Evolutionary conservation across 2,797 vertebrate genomes (phyloP).

Genomic region (Sebastes taczanowskii): DNA sequence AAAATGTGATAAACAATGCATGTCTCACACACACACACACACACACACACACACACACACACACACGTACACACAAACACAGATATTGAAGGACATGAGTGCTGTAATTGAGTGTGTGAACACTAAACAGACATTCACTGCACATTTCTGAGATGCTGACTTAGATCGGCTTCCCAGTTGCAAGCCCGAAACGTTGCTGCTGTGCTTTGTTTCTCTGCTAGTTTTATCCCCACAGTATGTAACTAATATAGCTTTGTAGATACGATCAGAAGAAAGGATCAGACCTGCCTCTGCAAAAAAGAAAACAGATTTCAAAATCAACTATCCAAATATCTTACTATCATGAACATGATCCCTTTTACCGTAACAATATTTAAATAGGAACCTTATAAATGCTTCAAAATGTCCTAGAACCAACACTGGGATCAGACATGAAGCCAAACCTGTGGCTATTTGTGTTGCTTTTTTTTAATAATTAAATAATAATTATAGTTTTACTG

Average conservation of each 20-base stretch:
- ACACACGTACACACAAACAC: neutral
- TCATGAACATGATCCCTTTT: neutral
- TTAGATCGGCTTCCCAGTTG: neutral
- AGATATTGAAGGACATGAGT: neutral
- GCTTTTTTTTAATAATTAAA: neutral
- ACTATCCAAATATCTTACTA: neutral
- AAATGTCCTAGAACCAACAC: neutral
- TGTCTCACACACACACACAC: constrained; percentile 7
- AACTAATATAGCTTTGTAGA: neutral
- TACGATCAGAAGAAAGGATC: neutral
- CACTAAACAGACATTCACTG: neutral
- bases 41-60: neutral
- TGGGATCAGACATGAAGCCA: neutral
- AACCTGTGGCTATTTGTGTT: neutral
- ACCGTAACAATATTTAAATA: neutral
- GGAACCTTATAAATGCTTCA: neutral
- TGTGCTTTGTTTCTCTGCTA: neutral
- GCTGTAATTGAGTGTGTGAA: constrained; percentile 20
- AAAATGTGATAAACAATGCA: constrained; percentile 52
- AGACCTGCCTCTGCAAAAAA: neutral
- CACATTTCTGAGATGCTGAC: neutral
- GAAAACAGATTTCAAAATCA: neutral
- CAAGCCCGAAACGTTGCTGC: neutral
- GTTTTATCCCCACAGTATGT: neutral
- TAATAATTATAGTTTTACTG: neutral